Base-by-base conservation (phyloP, 1,140 invertebrate species). In the Drosophila takahashii region DNA sequence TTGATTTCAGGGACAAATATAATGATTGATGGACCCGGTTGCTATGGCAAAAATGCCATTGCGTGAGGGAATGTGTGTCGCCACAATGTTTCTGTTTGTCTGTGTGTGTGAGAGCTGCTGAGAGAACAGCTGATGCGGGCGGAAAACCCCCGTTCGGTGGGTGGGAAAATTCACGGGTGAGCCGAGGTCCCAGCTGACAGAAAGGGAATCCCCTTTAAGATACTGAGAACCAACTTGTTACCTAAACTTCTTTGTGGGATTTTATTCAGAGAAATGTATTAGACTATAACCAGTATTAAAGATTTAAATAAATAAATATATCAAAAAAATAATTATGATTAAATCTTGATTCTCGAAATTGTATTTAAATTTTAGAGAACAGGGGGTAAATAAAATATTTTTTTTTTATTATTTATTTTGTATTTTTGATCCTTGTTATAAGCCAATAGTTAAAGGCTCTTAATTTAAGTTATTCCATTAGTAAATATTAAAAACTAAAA, bases 1-100 rank as follows among this genome's bases (percentile, higher is more conserved):
- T 91, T 91, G 89, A 91, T 91, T 91, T 91, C 89, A 91, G 89
- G 84, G 89, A 91, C 89, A 91, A 89, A 86, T 91, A 73, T 80
- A 77, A 91, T 91, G 89, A 90, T 90, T 90, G 85, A 90, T 90
- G 74, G 77, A 45, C 53, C 22, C 70, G 44, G 81, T 85, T 85
- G 81, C 79, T 74, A 85, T 79, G 85, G 85, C 85, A 47, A 78
- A 83, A 79, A 77, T 87, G 15, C 44, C 56, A 9, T 61, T 65
- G 62, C 42, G 72, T 75, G 72, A 58, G 51, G 44, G 41, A 75
- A 57, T 52, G 39, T 52, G 39, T 61, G 53, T 15, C 39, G 58
- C 10, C 18, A 13, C 51, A 47, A 18, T 71, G 44, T 37, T 37
- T 9, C 7, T 29, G 27, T 32, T 9, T 8, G 1, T 32, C 2